phyloP scores from a whole-genome alignment of 2,113 vertebrate genomes.

The Clarias gariepinus region DNA sequence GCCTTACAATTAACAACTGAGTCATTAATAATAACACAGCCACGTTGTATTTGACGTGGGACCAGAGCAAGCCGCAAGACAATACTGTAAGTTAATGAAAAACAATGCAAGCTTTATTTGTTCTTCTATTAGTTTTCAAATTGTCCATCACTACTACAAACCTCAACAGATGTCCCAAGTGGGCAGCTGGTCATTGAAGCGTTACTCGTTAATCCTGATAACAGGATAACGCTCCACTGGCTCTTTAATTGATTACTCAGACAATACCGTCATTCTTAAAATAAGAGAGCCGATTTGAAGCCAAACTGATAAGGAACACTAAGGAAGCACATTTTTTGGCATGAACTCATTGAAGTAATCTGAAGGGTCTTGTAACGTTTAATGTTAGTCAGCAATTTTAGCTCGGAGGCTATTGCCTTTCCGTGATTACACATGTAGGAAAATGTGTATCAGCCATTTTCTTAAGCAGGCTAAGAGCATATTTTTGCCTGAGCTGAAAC shows the following conservation, averaged over 20 bases:
- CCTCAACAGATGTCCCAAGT: neutral
- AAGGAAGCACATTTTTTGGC: neutral
- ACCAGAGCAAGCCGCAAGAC: neutral
- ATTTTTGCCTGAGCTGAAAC: neutral
- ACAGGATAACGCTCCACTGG: conserved; percentile 28
- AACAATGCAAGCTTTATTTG: neutral
- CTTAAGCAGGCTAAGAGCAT: neutral
- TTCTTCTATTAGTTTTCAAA: neutral
- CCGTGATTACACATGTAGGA: neutral
- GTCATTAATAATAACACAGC: neutral
- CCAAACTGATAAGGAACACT: neutral
- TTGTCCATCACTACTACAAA: neutral
- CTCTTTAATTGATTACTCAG: conserved; percentile 12
- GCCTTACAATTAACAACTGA: neutral
- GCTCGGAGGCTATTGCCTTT: neutral
- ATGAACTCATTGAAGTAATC: neutral
- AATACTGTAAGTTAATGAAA: neutral
- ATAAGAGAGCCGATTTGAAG: neutral
- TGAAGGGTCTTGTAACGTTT: neutral
- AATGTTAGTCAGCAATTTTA: conserved; percentile 27
- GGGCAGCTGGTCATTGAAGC: conserved; percentile 1
- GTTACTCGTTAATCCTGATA: conserved; percentile 17
- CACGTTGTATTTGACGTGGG: neutral
- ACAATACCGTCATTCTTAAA: neutral
- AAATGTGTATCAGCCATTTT: neutral